Evolutionary conservation across 2,797 vertebrate genomes (phyloP), one percentile per base, ranked within the genome.

Genomic region (Triplophysa bombifrons): DNA sequence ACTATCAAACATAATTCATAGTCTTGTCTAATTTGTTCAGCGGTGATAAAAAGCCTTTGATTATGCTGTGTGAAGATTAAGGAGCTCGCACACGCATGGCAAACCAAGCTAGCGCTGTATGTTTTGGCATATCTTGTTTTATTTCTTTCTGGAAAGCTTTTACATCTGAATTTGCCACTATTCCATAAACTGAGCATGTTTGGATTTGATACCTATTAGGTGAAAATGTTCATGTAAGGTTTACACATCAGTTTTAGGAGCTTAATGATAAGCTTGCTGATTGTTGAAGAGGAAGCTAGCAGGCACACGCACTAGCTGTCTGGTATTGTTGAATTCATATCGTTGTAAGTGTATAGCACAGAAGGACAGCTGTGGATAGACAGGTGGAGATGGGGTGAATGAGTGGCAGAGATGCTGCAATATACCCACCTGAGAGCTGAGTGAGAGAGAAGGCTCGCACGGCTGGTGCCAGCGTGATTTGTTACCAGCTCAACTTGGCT

Each of bases 1-100:
- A 82, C 84, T 86, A 84, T 81, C 82, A 83, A 84, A 72, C 75
- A 83, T 84, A 84, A 85, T 84, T 82, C 76, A 87, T 48, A 81
- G 71, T 81, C 83, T 80, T 85, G 83, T 86, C 83, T 84, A 85
- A 87, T 87, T 87, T 85, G 80, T 81, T 78, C 72, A 53, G 71
- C 41, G 74, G 65, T 81, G 86, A 88, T 84, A 84, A 84, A 85
- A 85, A 80, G 85, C 83, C 80, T 80, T 84, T 88, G 84, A 88
- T 84, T 88, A 82, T 80, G 75, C 53, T 80, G 78, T 30, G 71
- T 53, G 46, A 71, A 86, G 81, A 86, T 82, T 81, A 84, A 88
- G 81, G 72, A 85, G 76, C 85, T 87, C 92, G 88, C 85, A 86
- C 88, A 85, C 27, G 56, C 79, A 64, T 19, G 14, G 76, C 74